phyloP scores from a whole-genome alignment of 1,140 invertebrate genomes.

The Zaprionus taronus region DNA sequence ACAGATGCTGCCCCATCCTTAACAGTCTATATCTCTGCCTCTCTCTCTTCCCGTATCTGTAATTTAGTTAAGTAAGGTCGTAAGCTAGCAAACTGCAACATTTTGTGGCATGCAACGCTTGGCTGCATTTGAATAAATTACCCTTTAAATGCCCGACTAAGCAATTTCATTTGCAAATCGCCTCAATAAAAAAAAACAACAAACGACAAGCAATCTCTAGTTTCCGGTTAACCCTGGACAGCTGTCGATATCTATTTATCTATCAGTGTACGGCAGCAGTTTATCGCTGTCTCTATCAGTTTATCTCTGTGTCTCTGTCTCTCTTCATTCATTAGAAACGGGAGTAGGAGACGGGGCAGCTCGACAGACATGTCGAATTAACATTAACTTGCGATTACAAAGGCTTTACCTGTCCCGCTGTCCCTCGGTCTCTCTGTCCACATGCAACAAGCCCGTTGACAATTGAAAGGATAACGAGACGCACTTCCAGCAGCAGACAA shows the following conservation, averaged over 20 bases:
- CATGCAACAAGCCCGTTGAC: conserved; percentile 72
- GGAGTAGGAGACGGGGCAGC: neutral
- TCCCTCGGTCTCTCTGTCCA: neutral
- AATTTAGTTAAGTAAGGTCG: conserved; percentile 72
- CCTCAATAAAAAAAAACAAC: neutral
- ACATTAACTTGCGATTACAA: conserved; percentile 68
- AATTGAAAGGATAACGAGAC: conserved; percentile 73
- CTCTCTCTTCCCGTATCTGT: neutral
- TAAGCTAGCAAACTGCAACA: conserved; percentile 21
- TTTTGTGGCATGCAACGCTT: conserved; percentile 37
- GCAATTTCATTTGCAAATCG: conserved; percentile 61
- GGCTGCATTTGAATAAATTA: conserved; percentile 40
- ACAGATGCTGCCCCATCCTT: neutral
- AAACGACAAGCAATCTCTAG: neutral
- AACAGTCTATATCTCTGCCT: neutral
- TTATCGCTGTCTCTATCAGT: neutral
- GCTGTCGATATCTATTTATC: conserved; percentile 4
- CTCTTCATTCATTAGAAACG: neutral
- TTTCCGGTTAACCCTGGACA: neutral
- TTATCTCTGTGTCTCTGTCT: neutral
- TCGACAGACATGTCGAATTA: conserved; percentile 57
- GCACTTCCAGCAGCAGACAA: conserved; percentile 33
- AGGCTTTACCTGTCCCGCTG: conserved; percentile 40
- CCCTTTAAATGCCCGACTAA: conserved; percentile 50
- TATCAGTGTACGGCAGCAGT: neutral